These are phyloP conservation scores for Oreortyx pictus DNA, from an alignment of 2,797 vertebrate genomes.

Conservation along the genomic window DNA sequence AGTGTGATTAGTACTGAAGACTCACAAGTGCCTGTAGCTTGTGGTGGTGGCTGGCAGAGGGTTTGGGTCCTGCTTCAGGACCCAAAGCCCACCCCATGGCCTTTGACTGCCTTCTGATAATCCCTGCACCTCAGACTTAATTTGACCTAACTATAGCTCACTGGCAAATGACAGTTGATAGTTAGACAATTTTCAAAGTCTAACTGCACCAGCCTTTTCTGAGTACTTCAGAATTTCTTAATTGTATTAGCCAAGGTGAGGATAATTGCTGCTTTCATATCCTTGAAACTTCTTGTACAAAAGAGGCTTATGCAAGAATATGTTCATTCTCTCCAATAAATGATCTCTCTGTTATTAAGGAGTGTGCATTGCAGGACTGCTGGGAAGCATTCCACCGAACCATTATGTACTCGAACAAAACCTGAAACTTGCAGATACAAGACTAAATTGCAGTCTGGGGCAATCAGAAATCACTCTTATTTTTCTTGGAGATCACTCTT, in stretches of 20 bases:
- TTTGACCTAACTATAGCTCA: constrained; percentile 39
- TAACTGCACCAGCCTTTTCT: constrained; percentile 57
- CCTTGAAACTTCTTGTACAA: constrained; percentile 61
- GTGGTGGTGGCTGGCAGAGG: not conserved
- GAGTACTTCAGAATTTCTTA: constrained; percentile 62
- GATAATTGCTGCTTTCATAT: constrained; percentile 71
- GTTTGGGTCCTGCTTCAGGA: not conserved
- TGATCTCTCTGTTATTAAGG: constrained; percentile 70
- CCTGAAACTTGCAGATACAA: constrained; percentile 58
- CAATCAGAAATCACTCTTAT: constrained; percentile 1
- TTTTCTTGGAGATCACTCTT: not conserved
- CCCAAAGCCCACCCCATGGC: not conserved
- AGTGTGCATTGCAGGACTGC: constrained; percentile 36
- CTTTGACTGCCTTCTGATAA: not conserved
- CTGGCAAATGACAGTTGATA: constrained; percentile 48
- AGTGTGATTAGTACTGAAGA: not conserved
- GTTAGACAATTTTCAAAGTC: constrained; percentile 56
- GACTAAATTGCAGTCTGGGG: constrained; percentile 67
- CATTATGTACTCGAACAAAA: constrained; percentile 66
- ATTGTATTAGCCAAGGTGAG: constrained; percentile 71
- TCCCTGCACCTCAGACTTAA: not conserved
- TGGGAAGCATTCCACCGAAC: constrained; percentile 62
- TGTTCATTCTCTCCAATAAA: constrained; percentile 61
- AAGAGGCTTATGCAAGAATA: constrained; percentile 69
- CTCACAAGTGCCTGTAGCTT: not conserved